Evolutionary conservation across 2,888 invertebrate genomes (phyloP).

Genomic region (Gastracanthus pulcherrimus): DNA sequence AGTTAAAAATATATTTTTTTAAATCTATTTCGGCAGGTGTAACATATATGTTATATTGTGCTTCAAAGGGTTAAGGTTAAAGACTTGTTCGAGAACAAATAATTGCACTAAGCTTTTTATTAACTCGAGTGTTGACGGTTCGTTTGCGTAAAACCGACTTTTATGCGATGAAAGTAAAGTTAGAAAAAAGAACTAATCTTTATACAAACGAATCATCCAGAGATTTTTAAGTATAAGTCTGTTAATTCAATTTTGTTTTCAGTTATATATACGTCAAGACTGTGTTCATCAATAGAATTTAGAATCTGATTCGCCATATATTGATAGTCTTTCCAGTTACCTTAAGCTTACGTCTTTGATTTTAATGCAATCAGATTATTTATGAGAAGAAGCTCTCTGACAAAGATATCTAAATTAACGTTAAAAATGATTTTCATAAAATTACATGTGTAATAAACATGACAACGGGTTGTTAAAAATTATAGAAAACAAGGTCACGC

Average conservation of each 20-base stretch:
- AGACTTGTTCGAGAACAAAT: not conserved
- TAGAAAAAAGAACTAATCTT: not conserved
- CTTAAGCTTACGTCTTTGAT: slow-evolving; percentile 8
- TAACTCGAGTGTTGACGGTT: not conserved
- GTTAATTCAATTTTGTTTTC: slow-evolving; percentile 24
- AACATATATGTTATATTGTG: too few relatives aligned
- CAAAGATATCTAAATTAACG: not conserved
- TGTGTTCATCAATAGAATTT: slow-evolving; percentile 54
- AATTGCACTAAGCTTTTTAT: slow-evolving; percentile 1
- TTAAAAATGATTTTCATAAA: not conserved
- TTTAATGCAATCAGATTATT: not conserved
- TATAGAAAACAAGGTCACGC: slow-evolving; percentile 4
- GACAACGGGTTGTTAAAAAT: not conserved
- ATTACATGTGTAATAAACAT: not conserved
- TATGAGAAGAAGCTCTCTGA: not conserved
- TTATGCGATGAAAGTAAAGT: not conserved
- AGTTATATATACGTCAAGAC: slow-evolving; percentile 52
- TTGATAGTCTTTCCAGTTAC: not conserved
- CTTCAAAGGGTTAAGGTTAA: too few relatives aligned
- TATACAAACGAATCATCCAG: slow-evolving; percentile 35
- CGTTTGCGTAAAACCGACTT: not conserved
- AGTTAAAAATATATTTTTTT: too few relatives aligned
- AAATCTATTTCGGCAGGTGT: too few relatives aligned
- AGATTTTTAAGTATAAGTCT: slow-evolving; percentile 2
- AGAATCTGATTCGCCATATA: slow-evolving; percentile 20